Conservation (phyloP, 2,888 invertebrate species). For the Teleogryllus oceanicus region DNA sequence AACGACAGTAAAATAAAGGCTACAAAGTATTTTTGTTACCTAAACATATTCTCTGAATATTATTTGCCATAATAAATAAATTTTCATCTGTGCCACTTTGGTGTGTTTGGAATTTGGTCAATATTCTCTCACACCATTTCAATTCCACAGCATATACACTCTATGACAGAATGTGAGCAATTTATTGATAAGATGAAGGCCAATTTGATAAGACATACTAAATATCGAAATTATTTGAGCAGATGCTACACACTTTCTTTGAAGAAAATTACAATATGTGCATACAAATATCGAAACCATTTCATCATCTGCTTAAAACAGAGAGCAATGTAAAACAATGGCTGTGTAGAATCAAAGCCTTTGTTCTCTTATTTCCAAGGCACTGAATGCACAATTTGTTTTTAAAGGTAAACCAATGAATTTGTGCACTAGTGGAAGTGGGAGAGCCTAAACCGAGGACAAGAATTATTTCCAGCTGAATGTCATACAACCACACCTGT, state of each 20-base stretch:
- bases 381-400: conserved; percentile 32
- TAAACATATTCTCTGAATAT: not conserved
- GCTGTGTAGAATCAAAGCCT: conserved; percentile 4
- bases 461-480: not conserved
- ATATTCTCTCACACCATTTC: conserved; percentile 25
- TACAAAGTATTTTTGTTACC: too few species aligned
- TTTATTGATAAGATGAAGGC: conserved; percentile 28
- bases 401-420: not conserved
- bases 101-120: conserved; percentile 33
- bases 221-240: conserved; percentile 18
- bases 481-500: not conserved
- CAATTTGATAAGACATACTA: conserved; percentile 18
- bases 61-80: conserved; percentile 1
- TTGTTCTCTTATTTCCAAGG: conserved; percentile 25
- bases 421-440: conserved; percentile 32
- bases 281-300: conserved; percentile 11
- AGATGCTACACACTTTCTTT: conserved; percentile 5
- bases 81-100: conserved; percentile 21
- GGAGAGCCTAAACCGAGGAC: not conserved
- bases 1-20: too few species aligned
- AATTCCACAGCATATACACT: conserved; percentile 32
- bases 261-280: conserved; percentile 20
- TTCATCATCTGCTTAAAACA: not conserved
- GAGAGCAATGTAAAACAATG: conserved; percentile 3
- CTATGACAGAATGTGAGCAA: conserved; percentile 29